phyloP scores from a whole-genome alignment of 2,797 vertebrate species.

The Rhincodon typus region DNA sequence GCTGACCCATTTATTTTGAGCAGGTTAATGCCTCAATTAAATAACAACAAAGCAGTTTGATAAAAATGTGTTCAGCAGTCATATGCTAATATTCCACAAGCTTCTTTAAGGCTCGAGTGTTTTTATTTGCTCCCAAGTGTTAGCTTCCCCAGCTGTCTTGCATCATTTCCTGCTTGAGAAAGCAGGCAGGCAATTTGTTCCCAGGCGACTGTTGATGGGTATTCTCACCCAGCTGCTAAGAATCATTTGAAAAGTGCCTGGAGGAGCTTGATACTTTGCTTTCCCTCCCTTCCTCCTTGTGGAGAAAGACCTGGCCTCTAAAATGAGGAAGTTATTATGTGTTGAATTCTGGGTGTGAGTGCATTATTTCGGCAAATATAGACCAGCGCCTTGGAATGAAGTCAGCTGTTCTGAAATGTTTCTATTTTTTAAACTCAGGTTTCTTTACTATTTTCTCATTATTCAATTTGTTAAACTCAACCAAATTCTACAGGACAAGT shows the following conservation, averaged over 20 bases:
- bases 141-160: neutral
- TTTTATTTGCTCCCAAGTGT: conserved; percentile 9
- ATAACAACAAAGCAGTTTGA: neutral
- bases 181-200: neutral
- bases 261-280: neutral
- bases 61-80: conserved; percentile 15
- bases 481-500: neutral
- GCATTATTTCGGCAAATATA: neutral
- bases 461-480: neutral
- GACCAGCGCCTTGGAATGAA: neutral
- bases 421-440: neutral
- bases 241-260: neutral
- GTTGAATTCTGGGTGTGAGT: neutral
- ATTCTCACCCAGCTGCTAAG: neutral
- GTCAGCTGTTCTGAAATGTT: neutral
- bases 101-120: conserved; percentile 14
- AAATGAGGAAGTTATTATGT: neutral
- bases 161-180: conserved; percentile 23
- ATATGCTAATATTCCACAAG: neutral
- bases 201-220: neutral
- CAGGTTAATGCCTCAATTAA: neutral
- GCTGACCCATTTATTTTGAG: neutral
- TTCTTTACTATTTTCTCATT: neutral
- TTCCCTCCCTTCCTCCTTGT: neutral
- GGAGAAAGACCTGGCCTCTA: neutral